Conservation (phyloP, 2,797 vertebrate genomes). For the Lepilemur ruficaudatus region DNA sequence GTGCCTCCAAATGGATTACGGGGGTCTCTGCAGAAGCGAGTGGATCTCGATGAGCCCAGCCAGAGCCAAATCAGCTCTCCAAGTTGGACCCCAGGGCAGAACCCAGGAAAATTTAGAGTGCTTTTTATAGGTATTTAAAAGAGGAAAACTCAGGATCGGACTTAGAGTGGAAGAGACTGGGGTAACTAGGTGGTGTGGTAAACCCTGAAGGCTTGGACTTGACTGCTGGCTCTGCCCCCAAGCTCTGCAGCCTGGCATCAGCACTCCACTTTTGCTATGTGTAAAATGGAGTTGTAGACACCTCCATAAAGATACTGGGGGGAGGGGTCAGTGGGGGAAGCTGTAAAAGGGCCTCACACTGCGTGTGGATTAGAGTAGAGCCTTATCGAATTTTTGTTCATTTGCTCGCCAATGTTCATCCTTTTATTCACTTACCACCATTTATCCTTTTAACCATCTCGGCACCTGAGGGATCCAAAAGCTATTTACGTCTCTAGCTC, state of each 20-base stretch:
- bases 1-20: not conserved
- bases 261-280: not conserved
- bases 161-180: not conserved
- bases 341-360: not conserved
- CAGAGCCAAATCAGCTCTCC: not conserved
- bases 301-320: not conserved
- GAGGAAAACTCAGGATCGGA: not conserved
- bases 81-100: not conserved
- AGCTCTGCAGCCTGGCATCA: not conserved
- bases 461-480: not conserved
- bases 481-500: not conserved
- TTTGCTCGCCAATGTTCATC: not conserved
- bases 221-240: not conserved
- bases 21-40: not conserved
- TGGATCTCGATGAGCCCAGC: not conserved
- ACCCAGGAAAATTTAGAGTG: not conserved
- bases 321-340: not conserved
- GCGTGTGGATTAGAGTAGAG: not conserved
- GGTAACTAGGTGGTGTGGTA: not conserved
- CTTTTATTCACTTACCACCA: not conserved
- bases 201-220: not conserved
- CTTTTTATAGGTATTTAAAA: not conserved
- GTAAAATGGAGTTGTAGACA: not conserved
- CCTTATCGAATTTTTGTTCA: not conserved
- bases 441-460: conserved; percentile 22